Conservation (phyloP, 2,113 vertebrate genomes). For the Cheilinus undulatus region DNA sequence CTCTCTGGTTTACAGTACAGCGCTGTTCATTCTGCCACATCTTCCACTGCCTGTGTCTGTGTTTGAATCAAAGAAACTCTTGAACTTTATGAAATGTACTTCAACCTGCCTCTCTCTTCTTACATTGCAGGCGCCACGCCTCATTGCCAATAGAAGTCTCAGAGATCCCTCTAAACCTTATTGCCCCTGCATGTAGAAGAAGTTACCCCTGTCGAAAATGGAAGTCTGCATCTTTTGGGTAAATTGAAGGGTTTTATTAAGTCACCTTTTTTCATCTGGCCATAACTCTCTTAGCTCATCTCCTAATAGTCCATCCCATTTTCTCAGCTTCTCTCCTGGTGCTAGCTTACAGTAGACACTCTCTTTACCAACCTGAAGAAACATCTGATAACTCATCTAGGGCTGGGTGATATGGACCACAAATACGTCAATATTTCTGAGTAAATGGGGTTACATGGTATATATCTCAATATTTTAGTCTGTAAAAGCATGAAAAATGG, state of each 20-base stretch:
- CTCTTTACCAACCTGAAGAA: constrained; percentile 13
- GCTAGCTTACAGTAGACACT: neutral
- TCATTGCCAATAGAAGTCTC: constrained; percentile 80
- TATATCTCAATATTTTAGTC: too few species aligned
- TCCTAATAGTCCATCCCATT: constrained; percentile 22
- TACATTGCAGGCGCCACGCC: constrained; percentile 78
- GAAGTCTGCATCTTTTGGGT: constrained; percentile 85
- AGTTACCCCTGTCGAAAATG: constrained; percentile 84
- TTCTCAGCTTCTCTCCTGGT: constrained; percentile 9
- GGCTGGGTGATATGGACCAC: too few species aligned
- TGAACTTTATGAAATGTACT: constrained; percentile 46
- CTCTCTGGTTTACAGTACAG: neutral
- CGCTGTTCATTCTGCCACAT: neutral
- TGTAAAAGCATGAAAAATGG: too few species aligned
- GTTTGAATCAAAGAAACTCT: constrained; percentile 28
- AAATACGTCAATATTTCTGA: too few species aligned
- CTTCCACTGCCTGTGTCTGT: neutral
- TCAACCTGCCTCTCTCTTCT: constrained; percentile 52
- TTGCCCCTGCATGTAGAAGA: constrained; percentile 76
- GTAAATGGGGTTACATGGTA: too few species aligned
- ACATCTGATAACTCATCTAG: constrained; percentile 7
- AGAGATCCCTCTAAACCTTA: constrained; percentile 75
- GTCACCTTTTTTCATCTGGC: constrained; percentile 32
- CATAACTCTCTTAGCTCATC: constrained; percentile 6
- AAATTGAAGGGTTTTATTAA: constrained; percentile 65